Percentiles rank a stretch among this genome's conserved stretches.
Evolutionary conservation across 2,113 vertebrate genomes (phyloP).

Genomic region (Caracal caracal): DNA sequence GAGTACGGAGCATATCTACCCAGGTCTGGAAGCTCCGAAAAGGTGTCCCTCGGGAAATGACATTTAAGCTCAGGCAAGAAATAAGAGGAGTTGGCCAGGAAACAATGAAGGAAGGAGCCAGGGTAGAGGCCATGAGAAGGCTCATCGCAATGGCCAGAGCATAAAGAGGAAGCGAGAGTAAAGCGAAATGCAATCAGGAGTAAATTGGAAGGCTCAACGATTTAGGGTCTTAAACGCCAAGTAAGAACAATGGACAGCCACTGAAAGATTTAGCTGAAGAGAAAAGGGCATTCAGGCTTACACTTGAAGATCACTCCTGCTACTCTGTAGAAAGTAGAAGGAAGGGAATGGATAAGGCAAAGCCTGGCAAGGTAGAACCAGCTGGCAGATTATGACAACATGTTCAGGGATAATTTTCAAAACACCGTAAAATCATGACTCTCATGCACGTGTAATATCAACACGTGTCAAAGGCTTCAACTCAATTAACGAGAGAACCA

Average conservation of each 20-base stretch:
- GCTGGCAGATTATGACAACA: not conserved
- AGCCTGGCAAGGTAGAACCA: not conserved
- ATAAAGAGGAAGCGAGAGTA: not conserved
- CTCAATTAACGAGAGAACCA: not conserved
- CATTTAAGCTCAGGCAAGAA: not conserved
- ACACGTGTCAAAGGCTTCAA: not conserved
- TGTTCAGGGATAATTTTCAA: not conserved
- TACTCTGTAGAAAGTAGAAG: not conserved
- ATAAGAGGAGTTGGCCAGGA: not conserved
- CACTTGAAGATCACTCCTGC: not conserved
- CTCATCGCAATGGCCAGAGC: rapidly evolving
- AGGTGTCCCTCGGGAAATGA: not conserved
- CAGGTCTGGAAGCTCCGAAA: not conserved
- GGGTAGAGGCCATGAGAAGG: not conserved
- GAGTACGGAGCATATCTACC: not conserved
- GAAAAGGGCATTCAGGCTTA: not conserved
- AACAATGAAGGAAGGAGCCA: not conserved
- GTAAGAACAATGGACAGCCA: not conserved
- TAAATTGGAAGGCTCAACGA: not conserved
- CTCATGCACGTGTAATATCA: not conserved
- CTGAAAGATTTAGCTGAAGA: not conserved
- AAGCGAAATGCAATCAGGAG: not conserved
- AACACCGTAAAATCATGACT: not conserved
- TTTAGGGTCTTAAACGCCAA: not conserved
- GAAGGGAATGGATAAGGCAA: not conserved